These are phyloP conservation scores for Anguilla megastoma DNA, from an alignment of 2,797 vertebrate genomes.

Conservation along the genomic window DNA sequence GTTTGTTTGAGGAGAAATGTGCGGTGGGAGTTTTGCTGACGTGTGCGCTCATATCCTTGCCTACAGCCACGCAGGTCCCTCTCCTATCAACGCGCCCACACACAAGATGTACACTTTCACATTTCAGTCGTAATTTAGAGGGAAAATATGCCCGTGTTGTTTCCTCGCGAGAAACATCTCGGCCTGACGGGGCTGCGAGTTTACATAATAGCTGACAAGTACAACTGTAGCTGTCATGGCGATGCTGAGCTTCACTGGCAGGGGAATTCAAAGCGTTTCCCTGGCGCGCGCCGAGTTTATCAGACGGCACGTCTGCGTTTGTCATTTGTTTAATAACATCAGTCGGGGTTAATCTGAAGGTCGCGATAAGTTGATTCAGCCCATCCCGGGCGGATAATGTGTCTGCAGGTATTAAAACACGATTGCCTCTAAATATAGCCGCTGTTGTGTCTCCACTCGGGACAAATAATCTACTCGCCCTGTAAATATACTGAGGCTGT, in stretches of 20 bases:
- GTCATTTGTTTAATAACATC: conserved; percentile 25
- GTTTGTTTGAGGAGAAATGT: not conserved
- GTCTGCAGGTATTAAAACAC: conserved; percentile 29
- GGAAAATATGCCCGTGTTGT: not conserved
- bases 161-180: not conserved
- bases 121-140: not conserved
- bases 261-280: not conserved
- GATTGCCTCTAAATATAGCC: conserved; percentile 28
- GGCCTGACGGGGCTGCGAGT: not conserved
- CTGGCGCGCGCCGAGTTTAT: conserved; percentile 20
- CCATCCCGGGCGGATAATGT: conserved; percentile 30
- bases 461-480: not conserved
- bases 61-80: not conserved
- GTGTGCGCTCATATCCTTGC: not conserved
- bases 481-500: not conserved
- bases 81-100: not conserved
- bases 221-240: conserved; percentile 21
- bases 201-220: conserved; percentile 24
- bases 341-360: conserved; percentile 29
- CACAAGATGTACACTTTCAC: not conserved
- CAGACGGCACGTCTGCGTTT: conserved; percentile 23
- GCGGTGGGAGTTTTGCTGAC: not conserved
- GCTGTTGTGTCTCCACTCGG: not conserved
- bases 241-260: conserved; percentile 9
- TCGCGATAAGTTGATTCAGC: conserved; percentile 24